phyloP scores from a whole-genome alignment of 2,797 vertebrate genomes.

The Melanotaenia pygmaea region DNA sequence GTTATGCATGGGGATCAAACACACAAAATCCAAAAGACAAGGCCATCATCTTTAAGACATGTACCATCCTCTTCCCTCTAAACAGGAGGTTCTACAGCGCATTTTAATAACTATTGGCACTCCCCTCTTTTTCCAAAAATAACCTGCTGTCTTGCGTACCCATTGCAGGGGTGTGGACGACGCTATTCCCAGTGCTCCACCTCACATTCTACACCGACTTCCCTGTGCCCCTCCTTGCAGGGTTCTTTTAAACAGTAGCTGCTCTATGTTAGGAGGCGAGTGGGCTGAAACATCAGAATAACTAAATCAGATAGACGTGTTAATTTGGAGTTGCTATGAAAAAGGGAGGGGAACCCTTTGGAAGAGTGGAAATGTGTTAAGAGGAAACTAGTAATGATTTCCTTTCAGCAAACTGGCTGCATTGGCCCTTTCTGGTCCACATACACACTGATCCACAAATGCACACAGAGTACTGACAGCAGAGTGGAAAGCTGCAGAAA shows the following conservation, averaged over 20 bases:
- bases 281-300: slow-evolving; percentile 64
- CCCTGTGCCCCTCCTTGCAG: slow-evolving; percentile 50
- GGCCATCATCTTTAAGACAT: slow-evolving; percentile 66
- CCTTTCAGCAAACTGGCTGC: slow-evolving; percentile 58
- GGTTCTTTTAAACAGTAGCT: slow-evolving; percentile 72
- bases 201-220: slow-evolving; percentile 64
- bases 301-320: slow-evolving; percentile 70
- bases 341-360: slow-evolving; percentile 53
- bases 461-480: slow-evolving; percentile 35
- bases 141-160: slow-evolving; percentile 60
- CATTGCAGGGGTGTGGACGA: slow-evolving; percentile 53
- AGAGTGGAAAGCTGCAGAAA: slow-evolving; percentile 32
- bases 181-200: slow-evolving; percentile 43
- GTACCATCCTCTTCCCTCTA: slow-evolving; percentile 24
- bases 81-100: slow-evolving; percentile 40
- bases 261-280: slow-evolving; percentile 69
- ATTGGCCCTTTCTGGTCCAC: slow-evolving; percentile 45
- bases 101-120: slow-evolving; percentile 67
- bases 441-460: slow-evolving; percentile 29
- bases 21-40: slow-evolving; percentile 46
- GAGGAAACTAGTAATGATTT: slow-evolving; percentile 71
- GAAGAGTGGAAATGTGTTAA: slow-evolving; percentile 57
- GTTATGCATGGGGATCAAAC: slow-evolving; percentile 28
- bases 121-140: slow-evolving; percentile 70
- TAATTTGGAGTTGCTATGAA: slow-evolving; percentile 75